Base-by-base conservation (phyloP, 2,113 vertebrate genomes). In the Rhinolophus ferrumequinum region DNA sequence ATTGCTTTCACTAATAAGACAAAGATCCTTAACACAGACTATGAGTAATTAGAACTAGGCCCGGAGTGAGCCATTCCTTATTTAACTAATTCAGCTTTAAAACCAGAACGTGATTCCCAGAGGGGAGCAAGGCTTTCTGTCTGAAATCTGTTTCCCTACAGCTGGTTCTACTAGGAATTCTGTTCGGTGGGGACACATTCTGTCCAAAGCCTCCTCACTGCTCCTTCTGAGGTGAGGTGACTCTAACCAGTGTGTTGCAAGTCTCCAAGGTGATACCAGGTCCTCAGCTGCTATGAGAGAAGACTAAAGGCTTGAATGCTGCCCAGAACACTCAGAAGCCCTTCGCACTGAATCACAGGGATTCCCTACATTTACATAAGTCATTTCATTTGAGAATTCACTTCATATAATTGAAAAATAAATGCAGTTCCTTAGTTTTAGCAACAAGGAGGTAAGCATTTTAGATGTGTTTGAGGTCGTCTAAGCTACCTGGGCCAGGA, bases 31-130 rank as follows among this genome's bases (percentile, higher is more conserved):
- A 70, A 52, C 0, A 47, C 0, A 30, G 83, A 12, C 30, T 35
- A 6, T 58, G 64, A 96, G 83, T 87, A 82, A 85, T 38, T 41
- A 96, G 47, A 81, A 86, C 58, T 33, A 95, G 67, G 50, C 83
- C 79, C 0, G 0, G 38, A 60, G 41, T 24, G 10, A 93, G 30
- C 28, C 21, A 58, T 56, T 86, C 83, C 56, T 88, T 90, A 93
- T 72, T 97, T 95, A 96, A 95, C 7, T 13, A 66, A 90, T 60
- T 90, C n/a, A 47, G 33, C 75, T 96, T 79, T 79, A 76, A 90
- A 94, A 88, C 79, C 47, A 94, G 70, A 80, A 47, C 22, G 0
- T 13, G 54, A 54, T 81, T 96, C 90, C 82, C 96, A 28, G 66
- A 73, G 72, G 70, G 16, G 15, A 83, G 50, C 2, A 1, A 64